phyloP scores from a whole-genome alignment of 2,113 vertebrate species.

The Addax nasomaculatus region DNA sequence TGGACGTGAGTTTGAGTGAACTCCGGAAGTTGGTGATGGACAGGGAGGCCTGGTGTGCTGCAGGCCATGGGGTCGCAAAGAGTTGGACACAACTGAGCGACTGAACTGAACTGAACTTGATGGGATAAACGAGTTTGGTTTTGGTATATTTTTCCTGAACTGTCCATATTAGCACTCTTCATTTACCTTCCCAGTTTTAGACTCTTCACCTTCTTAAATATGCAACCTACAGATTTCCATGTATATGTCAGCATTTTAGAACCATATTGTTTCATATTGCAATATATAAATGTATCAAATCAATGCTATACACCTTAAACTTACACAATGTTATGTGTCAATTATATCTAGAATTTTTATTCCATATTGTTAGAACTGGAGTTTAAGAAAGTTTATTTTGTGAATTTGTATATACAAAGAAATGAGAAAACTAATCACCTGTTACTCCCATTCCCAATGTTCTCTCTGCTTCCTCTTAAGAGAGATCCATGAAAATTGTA shows the following conservation, averaged over 20 bases:
- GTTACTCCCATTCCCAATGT: neutral
- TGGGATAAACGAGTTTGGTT: neutral
- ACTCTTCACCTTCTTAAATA: neutral
- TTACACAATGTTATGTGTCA: neutral
- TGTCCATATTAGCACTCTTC: neutral
- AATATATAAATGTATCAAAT: neutral
- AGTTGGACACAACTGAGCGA: too few relatives aligned
- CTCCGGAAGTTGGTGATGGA: too few relatives aligned
- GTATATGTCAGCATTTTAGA: neutral
- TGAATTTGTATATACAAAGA: neutral
- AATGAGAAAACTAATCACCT: neutral
- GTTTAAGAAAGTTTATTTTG: neutral
- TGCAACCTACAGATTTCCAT: neutral
- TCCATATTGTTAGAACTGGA: neutral
- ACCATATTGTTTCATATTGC: neutral
- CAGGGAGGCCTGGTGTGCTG: too few relatives aligned
- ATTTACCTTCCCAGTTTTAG: neutral
- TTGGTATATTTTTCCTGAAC: neutral
- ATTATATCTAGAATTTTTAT: neutral
- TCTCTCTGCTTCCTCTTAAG: neutral
- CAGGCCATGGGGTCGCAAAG: too few relatives aligned
- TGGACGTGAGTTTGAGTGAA: too few relatives aligned
- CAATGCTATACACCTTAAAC: neutral
- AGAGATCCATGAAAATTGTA: neutral
- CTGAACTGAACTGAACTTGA: too few relatives aligned